Base-by-base conservation (phyloP, 1,140 invertebrate species). In the Orius insidiosus region DNA sequence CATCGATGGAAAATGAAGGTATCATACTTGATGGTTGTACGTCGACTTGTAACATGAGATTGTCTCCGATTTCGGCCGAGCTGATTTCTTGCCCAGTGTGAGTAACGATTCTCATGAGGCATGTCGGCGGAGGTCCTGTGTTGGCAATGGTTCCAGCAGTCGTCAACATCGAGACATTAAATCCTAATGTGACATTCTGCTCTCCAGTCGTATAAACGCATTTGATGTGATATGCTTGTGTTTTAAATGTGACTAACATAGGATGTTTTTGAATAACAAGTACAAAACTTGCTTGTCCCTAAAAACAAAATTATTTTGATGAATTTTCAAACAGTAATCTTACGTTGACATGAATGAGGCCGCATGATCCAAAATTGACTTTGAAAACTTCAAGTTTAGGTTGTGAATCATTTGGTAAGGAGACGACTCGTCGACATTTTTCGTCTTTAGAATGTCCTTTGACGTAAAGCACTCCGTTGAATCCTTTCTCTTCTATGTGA, bases 251-350 rank as follows among this genome's bases (percentile, higher is more conserved):
- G n/a, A 93, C 80, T 3, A 94, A 64, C 70, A 88, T 90, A 0
- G 87, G 87, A 75, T 94, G 89, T 65, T 89, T 92, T 58, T 93
- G 88, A 57, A 94, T 88, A 7, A 94, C 87, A 13, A 94, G 65
- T 1, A 93, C 81, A 57, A 93, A 93, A 54, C 83, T 85, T 9
- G 89, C 88, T 59, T 89, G 74, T 37, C 88, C 87, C 80, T 85
- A 58, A 49, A 65, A 60, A 45, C 35, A 46, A 39, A 33, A 15
- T 24, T 24, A 24, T 3, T 24, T 24, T 24, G 24, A 2, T 30
- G 19, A 4, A 45, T 11, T n/a, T 5, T 24, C 4, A 40, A 15
- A 33, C 3, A 11, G 45, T 38, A 16, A 15, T 73, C 75, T 74
- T 70, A 85, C 83, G 64, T 92, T 88, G 2, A 88, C 77, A 53